Percentiles rank a stretch among this genome's conserved stretches.
These are phyloP conservation scores for Pteropus rufus DNA, from an alignment of 2,797 vertebrate genomes.

Conservation along the genomic window DNA sequence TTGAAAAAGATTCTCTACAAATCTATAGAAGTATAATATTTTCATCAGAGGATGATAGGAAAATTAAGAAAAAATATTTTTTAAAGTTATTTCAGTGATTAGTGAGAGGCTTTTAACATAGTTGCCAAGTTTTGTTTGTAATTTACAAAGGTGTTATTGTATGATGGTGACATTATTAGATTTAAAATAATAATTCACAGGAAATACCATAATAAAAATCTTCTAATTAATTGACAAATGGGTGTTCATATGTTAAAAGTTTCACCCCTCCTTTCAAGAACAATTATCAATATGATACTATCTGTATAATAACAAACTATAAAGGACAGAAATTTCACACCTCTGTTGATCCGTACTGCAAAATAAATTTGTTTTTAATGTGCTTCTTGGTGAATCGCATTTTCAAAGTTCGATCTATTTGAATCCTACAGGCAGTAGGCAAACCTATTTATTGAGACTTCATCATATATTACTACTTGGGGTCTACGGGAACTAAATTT, in stretches of 20 bases:
- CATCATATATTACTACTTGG: slow-evolving; percentile 1
- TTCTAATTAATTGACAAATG: background rate
- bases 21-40: background rate
- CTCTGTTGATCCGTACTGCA: background rate
- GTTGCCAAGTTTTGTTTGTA: background rate
- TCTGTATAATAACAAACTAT: background rate
- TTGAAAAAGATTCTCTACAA: background rate
- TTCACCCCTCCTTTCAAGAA: background rate
- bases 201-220: background rate
- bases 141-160: background rate
- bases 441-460: background rate
- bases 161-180: background rate
- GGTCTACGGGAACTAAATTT: background rate
- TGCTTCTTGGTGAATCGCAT: background rate
- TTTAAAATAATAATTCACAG: background rate
- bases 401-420: background rate
- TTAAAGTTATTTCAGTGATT: background rate
- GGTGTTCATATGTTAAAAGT: background rate
- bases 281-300: background rate
- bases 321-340: background rate
- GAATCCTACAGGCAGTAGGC: background rate
- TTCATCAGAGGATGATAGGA: background rate
- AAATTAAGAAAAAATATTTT: background rate
- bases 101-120: background rate
- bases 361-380: background rate